These are phyloP conservation scores for Colostygia pectinataria DNA, from an alignment of 2,888 invertebrate genomes.

Conservation along the genomic window DNA sequence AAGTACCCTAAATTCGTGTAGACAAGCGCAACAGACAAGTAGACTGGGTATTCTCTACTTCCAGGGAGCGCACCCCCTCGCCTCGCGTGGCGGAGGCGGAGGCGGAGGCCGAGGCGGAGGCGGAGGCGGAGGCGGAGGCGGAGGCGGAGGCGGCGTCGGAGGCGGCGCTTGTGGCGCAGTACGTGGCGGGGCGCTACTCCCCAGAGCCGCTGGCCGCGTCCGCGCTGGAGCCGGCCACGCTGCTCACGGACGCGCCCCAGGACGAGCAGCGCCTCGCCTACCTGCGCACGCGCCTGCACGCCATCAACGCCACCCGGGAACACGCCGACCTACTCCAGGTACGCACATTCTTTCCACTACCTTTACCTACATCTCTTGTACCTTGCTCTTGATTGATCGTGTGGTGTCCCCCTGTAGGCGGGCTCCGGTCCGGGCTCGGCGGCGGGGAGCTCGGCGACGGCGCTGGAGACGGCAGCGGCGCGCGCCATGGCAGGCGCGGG, in stretches of 20 bases:
- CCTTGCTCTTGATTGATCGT: too few relatives aligned
- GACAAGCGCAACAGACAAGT: too few relatives aligned
- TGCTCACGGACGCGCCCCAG: slow-evolving; percentile 89
- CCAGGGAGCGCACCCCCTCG: slow-evolving; percentile 8
- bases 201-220: slow-evolving; percentile 86
- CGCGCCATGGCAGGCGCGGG: slow-evolving; percentile 39
- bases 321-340: slow-evolving; percentile 67
- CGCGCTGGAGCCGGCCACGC: slow-evolving; percentile 88
- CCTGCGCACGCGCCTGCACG: slow-evolving; percentile 86
- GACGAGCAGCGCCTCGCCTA: slow-evolving; percentile 89
- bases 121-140: slow-evolving; percentile 30
- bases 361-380: too few relatives aligned
- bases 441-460: slow-evolving; percentile 12
- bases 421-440: slow-evolving; percentile 79
- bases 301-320: slow-evolving; percentile 78
- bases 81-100: slow-evolving; percentile 23
- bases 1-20: too few relatives aligned
- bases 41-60: too few relatives aligned
- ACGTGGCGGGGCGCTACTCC: slow-evolving; percentile 92
- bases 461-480: slow-evolving; percentile 23
- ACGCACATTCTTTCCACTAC: not conserved
- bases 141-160: slow-evolving; percentile 30
- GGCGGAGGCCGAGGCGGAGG: slow-evolving; percentile 23
- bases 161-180: slow-evolving; percentile 70
- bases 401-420: too few relatives aligned